A percentile compares a stretch with the other conserved stretches of the same genome.
phyloP scores from a whole-genome alignment of 2,113 vertebrate genomes.

The Dasyurus viverrinus region DNA sequence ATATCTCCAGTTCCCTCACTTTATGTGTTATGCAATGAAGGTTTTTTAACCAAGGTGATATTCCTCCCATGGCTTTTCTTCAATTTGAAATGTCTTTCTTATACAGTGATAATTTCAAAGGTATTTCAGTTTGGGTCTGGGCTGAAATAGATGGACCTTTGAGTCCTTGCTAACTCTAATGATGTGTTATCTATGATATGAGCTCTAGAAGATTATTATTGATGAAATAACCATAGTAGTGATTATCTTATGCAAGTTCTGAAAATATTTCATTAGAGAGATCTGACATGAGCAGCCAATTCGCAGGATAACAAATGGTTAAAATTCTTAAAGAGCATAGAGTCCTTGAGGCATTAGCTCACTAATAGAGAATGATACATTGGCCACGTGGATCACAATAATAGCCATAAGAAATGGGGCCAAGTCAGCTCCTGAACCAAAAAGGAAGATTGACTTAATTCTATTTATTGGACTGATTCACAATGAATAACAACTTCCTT shows the following conservation, averaged over 20 bases:
- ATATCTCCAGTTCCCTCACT: background rate
- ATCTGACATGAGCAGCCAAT: constrained; percentile 10
- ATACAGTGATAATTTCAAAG: background rate
- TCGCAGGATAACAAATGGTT: background rate
- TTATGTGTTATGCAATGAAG: background rate
- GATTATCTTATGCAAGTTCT: constrained; percentile 20
- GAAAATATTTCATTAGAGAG: constrained; percentile 27
- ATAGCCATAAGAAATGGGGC: background rate
- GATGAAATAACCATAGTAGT: background rate
- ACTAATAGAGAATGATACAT: constrained; percentile 15
- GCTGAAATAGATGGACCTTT: background rate
- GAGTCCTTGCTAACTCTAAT: background rate
- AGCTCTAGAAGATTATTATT: background rate
- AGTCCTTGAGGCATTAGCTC: constrained; percentile 27
- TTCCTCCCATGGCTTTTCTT: background rate
- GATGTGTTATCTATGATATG: background rate
- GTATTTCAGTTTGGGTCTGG: background rate
- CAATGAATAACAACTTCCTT: constrained; percentile 9
- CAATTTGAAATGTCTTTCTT: background rate
- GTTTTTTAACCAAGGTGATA: background rate
- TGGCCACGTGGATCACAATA: background rate
- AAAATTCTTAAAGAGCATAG: background rate
- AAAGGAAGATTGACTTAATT: background rate
- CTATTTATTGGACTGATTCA: constrained; percentile 39
- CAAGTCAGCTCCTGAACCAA: background rate